Evolutionary conservation across 2,113 vertebrate genomes (phyloP), one percentile per base, ranked within the genome.

Genomic region (Microcebus griseorufus): DNA sequence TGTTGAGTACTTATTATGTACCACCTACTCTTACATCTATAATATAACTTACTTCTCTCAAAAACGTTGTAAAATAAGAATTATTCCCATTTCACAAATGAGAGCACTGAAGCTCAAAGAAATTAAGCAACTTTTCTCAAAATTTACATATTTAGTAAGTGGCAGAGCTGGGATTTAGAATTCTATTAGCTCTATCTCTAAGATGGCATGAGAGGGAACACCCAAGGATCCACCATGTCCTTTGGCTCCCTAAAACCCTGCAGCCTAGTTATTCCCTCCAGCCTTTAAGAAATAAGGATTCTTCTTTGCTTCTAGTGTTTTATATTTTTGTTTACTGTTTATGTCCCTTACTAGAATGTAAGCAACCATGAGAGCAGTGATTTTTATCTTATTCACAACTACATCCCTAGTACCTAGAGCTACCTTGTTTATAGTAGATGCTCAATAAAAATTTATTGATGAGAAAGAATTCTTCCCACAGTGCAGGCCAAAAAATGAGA

Each of bases 61-160:
- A 76, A 2, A 82, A 73, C 16, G 11, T 32, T 93, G 11, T 25
- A 60, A 45, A 82, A 70, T 64, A 78, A 76, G 13, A 82, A 96
- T 90, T 27, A 85, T 51, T 80, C 51, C 25, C 20, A 80, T 79
- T 85, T 96, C 48, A 94, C 39, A 96, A 92, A 86, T 76, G 58
- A 60, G 18, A 9, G 42, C 39, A 62, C 10, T 42, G 39, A 92
- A 84, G 65, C 37, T 92, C 27, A 29, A 94, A 73, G 32, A 60
- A 65, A 80, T 83, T 70, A 79, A 70, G 39, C 14, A 78, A 60
- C 62, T 85, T 76, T 7, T 17, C 29, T 92, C 58, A 89, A 84
- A 88, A 8, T 82, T 82, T 45, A 87, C 34, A 88, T 70, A 87
- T 88, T 91, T 88, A 92, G 53, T 78, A 90, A 95, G 14, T 39